Percentiles rank a stretch among this genome's conserved stretches.
These are phyloP conservation scores for Caenorhabditis japonica DNA, from an alignment of 2,888 invertebrate genomes.

Conservation along the genomic window DNA sequence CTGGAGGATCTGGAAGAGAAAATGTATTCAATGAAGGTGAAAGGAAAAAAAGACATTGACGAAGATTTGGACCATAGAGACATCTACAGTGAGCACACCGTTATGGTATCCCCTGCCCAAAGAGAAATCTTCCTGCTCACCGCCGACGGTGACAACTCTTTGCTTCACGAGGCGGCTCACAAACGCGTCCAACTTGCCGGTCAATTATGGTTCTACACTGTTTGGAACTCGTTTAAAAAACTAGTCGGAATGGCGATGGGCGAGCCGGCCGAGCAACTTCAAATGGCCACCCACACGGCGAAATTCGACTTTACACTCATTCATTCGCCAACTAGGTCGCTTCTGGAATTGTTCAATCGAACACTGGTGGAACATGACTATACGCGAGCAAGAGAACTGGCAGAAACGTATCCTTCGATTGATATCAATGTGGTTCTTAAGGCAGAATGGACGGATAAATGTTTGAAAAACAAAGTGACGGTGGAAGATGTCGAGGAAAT, in stretches of 20 bases:
- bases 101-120: constrained; percentile 51
- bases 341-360: constrained; percentile 61
- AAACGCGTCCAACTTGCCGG: constrained; percentile 56
- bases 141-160: constrained; percentile 53
- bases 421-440: constrained; percentile 61
- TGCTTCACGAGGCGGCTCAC: constrained; percentile 55
- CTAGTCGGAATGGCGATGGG: constrained; percentile 67
- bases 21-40: constrained; percentile 44
- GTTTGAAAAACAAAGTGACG: constrained; percentile 42
- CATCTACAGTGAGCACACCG: constrained; percentile 47
- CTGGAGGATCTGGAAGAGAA: constrained; percentile 52
- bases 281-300: constrained; percentile 61
- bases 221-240: constrained; percentile 61
- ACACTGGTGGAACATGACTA: constrained; percentile 58
- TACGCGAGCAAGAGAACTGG: constrained; percentile 51
- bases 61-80: constrained; percentile 31
- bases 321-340: constrained; percentile 61
- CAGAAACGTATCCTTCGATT: constrained; percentile 48
- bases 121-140: constrained; percentile 61
- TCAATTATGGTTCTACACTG: constrained; percentile 56
- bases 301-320: constrained; percentile 56
- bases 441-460: constrained; percentile 63
- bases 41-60: constrained; percentile 20
- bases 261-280: constrained; percentile 61
- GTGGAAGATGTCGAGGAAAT: constrained; percentile 56